Evolutionary conservation across 2,113 vertebrate species (phyloP).

Genomic region (Zootoca vivipara): DNA sequence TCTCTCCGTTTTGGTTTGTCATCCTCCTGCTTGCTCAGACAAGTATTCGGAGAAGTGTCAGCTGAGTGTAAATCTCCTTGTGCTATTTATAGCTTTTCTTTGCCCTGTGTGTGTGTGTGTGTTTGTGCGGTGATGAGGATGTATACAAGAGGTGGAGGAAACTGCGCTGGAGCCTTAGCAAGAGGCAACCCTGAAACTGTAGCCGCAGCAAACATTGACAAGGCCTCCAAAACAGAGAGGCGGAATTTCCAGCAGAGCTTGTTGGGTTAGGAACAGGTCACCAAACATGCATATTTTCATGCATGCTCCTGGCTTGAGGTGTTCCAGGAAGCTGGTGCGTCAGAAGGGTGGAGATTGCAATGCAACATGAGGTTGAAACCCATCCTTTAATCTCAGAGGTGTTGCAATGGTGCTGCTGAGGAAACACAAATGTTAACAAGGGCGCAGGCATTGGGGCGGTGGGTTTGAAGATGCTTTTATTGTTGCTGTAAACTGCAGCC

Average conservation of each 20-base stretch:
- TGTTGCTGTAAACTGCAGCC: not conserved
- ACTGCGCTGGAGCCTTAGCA: not conserved
- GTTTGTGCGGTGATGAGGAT: not conserved
- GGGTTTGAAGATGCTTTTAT: not conserved
- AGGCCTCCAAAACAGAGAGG: not conserved
- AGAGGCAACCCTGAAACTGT: not conserved
- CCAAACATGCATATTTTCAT: not conserved
- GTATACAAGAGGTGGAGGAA: rapidly evolving
- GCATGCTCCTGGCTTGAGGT: not conserved
- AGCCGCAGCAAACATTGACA: rapidly evolving
- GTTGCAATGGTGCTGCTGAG: not conserved
- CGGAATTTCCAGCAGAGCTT: not conserved
- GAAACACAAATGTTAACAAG: not conserved
- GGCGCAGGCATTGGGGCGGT: not conserved
- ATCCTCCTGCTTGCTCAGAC: rapidly evolving
- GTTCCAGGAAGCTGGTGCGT: not conserved
- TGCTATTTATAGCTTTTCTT: not conserved
- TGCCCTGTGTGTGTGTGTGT: not conserved
- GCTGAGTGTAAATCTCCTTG: not conserved
- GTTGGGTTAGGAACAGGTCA: not conserved
- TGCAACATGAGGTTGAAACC: not conserved
- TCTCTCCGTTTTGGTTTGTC: rapidly evolving
- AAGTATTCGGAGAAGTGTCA: slow-evolving; percentile 2
- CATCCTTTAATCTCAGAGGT: rapidly evolving
- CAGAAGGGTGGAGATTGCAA: not conserved